Evolutionary conservation across 1,140 invertebrate species (phyloP), one percentile per base, ranked within the genome.

Genomic region (Panulirus ornatus): DNA sequence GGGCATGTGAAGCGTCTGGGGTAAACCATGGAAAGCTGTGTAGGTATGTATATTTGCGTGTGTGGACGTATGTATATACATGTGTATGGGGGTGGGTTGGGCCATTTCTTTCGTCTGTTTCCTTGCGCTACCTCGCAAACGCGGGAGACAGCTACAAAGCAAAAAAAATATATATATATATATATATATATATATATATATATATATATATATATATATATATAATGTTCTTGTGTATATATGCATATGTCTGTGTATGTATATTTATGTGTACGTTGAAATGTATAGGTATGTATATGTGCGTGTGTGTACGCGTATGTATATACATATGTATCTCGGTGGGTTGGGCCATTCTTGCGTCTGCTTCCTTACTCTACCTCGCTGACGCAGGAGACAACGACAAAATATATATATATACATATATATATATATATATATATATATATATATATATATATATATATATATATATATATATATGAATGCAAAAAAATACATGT

Each of bases 391-490:
- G n/a, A n/a, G n/a, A n/a, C n/a, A n/a, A n/a, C n/a, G 30, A 22
- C 16, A 22, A 73, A 22, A 73, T 73, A 73, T 73, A 73, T 73
- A 73, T 8, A 73, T 73, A 73, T 73, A 73, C 30, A 73, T 73
- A 73, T 73, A 73, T 73, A 8, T 73, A 73, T 73, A 73, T 9
- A 73, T 73, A 73, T 9, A 73, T 73, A 73, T 73, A 73, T 9
- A 9, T 73, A 73, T 78, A 40, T 78, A 42, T 78, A 40, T 1
- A 40, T 78, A 40, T 40, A 40, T 40, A 40, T 78, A 40, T 78
- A 40, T 78, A 40, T 78, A 42, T 40, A 38, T 40, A 38, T 40
- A 38, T 0, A 70, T 11, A n/a, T 11, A 16, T 16, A 16, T 70
- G 34, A 27, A 70, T 16, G 34, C n/a, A 70, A 30, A 44, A n/a